A percentile compares a stretch with the other conserved stretches of the same genome.
phyloP scores from a whole-genome alignment of 37 sponge, comb jelly and placozoan genomes.

The Halichondria panicea region DNA sequence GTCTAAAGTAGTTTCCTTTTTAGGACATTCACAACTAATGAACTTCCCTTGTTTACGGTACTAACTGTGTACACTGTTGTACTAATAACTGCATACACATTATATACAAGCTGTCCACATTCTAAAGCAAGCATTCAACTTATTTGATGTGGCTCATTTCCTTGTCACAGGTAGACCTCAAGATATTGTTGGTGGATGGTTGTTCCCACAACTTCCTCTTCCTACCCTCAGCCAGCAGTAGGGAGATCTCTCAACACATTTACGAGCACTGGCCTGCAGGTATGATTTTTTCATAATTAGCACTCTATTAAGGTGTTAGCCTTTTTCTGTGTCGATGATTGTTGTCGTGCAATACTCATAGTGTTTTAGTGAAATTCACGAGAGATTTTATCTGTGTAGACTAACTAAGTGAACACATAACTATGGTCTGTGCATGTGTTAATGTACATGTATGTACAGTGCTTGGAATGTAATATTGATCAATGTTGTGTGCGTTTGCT shows the following conservation, averaged over 20 bases:
- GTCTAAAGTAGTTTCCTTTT: too few species aligned
- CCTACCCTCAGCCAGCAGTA: constrained; percentile 12
- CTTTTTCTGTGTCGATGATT: not conserved
- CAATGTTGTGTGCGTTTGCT: not conserved
- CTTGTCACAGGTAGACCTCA: constrained; percentile 49
- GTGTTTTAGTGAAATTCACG: too few species aligned
- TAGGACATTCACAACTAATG: too few species aligned
- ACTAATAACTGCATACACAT: too few species aligned
- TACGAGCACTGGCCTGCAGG: constrained; percentile 56
- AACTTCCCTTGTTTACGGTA: too few species aligned
- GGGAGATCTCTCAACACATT: constrained; percentile 28
- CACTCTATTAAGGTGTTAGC: not conserved
- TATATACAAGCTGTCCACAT: too few species aligned
- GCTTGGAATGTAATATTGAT: not conserved
- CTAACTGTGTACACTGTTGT: too few species aligned
- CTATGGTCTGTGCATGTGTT: not conserved
- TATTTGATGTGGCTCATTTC: too few species aligned
- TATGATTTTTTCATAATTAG: not conserved
- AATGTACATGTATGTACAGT: not conserved
- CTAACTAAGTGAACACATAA: not conserved
- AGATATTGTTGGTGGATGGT: constrained; percentile 43
- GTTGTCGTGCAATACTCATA: not conserved
- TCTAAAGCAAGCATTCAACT: too few species aligned
- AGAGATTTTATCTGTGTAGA: not conserved
- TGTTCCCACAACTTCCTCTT: constrained; percentile 42